Evolutionary conservation across 2,888 invertebrate species (phyloP).

Genomic region (Leuctra nigra): DNA sequence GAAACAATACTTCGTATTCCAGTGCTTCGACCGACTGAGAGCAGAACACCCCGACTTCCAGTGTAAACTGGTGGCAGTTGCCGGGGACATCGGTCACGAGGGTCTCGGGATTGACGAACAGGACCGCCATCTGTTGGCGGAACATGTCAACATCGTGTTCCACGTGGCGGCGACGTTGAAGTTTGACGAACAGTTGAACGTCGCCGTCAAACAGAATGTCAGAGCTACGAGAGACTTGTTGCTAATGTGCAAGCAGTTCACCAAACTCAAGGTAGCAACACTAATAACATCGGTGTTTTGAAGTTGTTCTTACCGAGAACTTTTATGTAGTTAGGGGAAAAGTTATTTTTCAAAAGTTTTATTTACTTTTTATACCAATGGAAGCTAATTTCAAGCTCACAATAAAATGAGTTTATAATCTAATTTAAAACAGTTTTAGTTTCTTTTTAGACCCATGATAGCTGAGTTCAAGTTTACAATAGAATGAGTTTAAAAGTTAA

Average conservation of each 20-base stretch:
- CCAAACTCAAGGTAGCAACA: slow-evolving; percentile 9
- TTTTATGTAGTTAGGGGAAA: no score
- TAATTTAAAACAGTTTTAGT: no score
- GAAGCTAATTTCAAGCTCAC: no score
- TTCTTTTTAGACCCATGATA: no score
- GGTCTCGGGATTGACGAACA: slow-evolving; percentile 35
- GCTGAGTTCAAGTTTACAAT: no score
- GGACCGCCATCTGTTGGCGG: slow-evolving; percentile 36
- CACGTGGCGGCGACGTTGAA: slow-evolving; percentile 54
- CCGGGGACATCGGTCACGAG: neutral
- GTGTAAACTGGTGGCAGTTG: neutral
- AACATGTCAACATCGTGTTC: slow-evolving; percentile 47
- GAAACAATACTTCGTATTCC: no score
- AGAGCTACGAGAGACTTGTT: slow-evolving; percentile 47
- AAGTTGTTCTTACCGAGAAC: no score
- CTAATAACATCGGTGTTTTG: no score
- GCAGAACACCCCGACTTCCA: neutral
- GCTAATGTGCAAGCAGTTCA: slow-evolving; percentile 40
- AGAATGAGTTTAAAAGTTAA: no score
- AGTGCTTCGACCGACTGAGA: slow-evolving; percentile 1
- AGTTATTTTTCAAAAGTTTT: no score
- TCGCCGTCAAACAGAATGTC: slow-evolving; percentile 50
- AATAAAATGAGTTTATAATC: no score
- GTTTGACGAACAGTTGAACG: slow-evolving; percentile 51
- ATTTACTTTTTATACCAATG: no score